Conservation (phyloP, 2,797 vertebrate genomes). For the Cetoscarus ocellatus region DNA sequence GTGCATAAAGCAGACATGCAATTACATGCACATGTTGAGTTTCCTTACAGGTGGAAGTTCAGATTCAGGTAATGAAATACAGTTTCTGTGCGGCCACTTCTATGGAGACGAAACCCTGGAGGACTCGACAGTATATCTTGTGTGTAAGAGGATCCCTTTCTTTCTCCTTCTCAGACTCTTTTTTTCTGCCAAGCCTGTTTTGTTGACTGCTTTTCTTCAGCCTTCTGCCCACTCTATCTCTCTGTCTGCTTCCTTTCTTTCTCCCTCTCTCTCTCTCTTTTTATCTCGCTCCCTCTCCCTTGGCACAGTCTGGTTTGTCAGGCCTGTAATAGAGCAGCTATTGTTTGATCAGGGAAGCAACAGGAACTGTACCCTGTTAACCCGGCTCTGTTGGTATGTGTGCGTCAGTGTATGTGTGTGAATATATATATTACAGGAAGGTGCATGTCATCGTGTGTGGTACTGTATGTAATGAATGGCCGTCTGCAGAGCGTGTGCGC, state of each 20-base stretch:
- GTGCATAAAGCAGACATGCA: conserved; percentile 37
- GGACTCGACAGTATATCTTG: conserved; percentile 52
- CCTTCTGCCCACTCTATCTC: conserved; percentile 60
- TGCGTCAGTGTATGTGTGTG: conserved; percentile 43
- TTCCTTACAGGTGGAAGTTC: conserved; percentile 40
- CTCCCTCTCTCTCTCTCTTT: conserved; percentile 40
- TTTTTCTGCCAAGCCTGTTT: conserved; percentile 59
- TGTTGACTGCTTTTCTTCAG: conserved; percentile 73
- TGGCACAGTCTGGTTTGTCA: conserved; percentile 76
- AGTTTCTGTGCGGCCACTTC: conserved; percentile 56
- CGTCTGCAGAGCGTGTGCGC: conserved; percentile 39
- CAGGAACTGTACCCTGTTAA: conserved; percentile 82
- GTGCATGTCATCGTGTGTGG: conserved; percentile 54
- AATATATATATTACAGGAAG: conserved; percentile 57
- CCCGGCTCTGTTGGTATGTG: conserved; percentile 68
- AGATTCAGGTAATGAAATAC: conserved; percentile 66
- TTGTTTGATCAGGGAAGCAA: conserved; percentile 84
- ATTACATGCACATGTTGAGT: conserved; percentile 27
- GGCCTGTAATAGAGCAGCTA: conserved; percentile 85
- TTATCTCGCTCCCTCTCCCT: conserved; percentile 43
- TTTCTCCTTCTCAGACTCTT: conserved; percentile 46
- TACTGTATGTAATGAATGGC: conserved; percentile 62
- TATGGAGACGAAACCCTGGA: conserved; percentile 60
- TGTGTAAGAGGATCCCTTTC: conserved; percentile 70
- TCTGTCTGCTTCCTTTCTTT: conserved; percentile 61